These are phyloP conservation scores for Scaptomyza pallida DNA, from an alignment of 1,140 invertebrate genomes.

Conservation along the genomic window DNA sequence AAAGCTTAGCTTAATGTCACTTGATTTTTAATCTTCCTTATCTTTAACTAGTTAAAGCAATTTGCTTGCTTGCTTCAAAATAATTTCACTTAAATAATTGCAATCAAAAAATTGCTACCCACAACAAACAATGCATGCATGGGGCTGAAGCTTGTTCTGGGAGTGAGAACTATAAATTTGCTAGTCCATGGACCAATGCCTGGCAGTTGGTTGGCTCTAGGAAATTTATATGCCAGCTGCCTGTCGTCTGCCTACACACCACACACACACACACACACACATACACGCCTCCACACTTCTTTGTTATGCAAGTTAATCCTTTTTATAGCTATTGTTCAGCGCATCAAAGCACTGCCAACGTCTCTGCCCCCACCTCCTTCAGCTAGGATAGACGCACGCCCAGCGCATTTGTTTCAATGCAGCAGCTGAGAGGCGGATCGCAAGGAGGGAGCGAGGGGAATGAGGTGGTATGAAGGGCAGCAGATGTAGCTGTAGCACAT, in stretches of 20 bases:
- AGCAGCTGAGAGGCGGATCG: conserved; percentile 6
- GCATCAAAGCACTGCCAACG: conserved; percentile 66
- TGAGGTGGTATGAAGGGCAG: not conserved
- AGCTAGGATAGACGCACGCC: conserved; percentile 52
- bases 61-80: conserved; percentile 14
- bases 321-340: conserved; percentile 80
- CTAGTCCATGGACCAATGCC: conserved; percentile 38
- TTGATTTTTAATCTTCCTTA: no score
- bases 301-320: conserved; percentile 82
- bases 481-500: conserved; percentile 68
- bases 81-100: conserved; percentile 47
- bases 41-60: conserved; percentile 27
- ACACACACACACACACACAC: conserved; percentile 4
- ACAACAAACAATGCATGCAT: conserved; percentile 28
- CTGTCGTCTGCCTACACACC: conserved; percentile 32
- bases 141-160: not conserved
- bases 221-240: conserved; percentile 53
- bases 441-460: not conserved
- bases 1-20: no score
- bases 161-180: conserved; percentile 47
- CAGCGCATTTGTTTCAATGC: conserved; percentile 64
- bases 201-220: conserved; percentile 49
- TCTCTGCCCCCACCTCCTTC: conserved; percentile 19
- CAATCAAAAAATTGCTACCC: conserved; percentile 26
- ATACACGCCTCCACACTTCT: conserved; percentile 24